phyloP scores from a whole-genome alignment of 2,113 vertebrate genomes.

The Xenopus laevis region DNA sequence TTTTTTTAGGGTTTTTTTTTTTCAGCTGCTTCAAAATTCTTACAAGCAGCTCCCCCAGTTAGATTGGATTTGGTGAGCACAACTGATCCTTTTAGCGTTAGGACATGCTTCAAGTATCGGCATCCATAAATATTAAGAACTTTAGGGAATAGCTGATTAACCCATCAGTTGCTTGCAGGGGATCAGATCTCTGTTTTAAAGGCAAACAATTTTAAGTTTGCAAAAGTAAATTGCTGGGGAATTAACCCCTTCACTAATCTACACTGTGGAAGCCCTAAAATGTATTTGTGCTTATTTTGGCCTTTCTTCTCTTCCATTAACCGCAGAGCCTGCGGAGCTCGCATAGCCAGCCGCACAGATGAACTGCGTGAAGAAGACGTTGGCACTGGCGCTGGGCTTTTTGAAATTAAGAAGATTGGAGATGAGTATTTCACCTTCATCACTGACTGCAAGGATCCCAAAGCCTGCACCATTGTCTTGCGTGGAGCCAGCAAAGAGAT shows the following conservation, averaged over 20 bases:
- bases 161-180: no score
- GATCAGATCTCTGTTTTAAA: no score
- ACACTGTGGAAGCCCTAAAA: background rate
- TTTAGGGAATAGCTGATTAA: no score
- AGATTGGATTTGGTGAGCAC: no score
- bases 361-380: conserved; percentile 91
- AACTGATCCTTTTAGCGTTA: no score
- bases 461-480: conserved; percentile 92
- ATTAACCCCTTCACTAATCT: background rate
- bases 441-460: conserved; percentile 94
- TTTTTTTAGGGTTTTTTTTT: no score
- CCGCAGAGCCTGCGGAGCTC: conserved; percentile 88
- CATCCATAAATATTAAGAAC: no score
- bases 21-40: no score
- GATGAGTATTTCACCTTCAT: conserved; percentile 96
- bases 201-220: no score
- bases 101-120: no score
- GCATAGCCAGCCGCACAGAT: conserved; percentile 85
- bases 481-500: conserved; percentile 96
- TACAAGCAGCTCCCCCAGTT: no score
- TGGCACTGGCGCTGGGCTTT: conserved; percentile 79
- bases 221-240: background rate
- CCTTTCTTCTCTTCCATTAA: background rate
- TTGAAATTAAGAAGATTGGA: conserved; percentile 95
- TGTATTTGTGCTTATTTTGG: background rate